Conservation (phyloP, 53 echinoderm and acorn worm species). For the Crossaster papposus region DNA sequence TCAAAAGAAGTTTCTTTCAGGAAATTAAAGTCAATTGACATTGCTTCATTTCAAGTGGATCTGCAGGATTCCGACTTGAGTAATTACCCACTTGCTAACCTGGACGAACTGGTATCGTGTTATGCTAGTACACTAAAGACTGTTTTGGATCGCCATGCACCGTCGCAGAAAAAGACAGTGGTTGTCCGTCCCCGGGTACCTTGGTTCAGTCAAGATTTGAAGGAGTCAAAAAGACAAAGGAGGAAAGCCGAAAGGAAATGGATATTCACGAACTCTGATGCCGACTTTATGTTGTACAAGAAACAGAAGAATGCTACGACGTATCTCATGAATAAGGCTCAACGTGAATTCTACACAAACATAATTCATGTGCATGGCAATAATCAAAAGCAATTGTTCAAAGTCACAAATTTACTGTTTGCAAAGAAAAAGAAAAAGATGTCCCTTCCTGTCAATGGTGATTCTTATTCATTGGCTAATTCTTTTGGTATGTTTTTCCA, state of each 20-base stretch:
- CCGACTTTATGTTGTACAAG: no score
- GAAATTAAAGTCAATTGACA: constrained; percentile 17
- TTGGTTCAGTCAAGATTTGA: constrained; percentile 19
- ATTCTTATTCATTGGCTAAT: no score
- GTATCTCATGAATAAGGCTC: no score
- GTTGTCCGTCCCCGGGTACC: constrained; percentile 22
- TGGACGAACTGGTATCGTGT: constrained; percentile 9
- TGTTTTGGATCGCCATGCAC: constrained; percentile 22
- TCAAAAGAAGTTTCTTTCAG: constrained; percentile 23
- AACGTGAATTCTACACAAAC: no score
- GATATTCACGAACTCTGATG: no score
- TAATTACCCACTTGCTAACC: constrained; percentile 12
- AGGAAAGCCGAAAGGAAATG: constrained; percentile 31
- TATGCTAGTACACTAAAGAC: constrained; percentile 16
- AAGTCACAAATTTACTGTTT: no score
- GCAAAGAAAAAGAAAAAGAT: no score
- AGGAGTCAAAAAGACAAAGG: neutral
- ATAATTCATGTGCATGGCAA: no score
- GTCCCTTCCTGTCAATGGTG: no score
- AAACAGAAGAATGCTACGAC: no score
- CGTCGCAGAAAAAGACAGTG: neutral
- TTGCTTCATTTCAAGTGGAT: constrained; percentile 5
- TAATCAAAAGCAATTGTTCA: no score
- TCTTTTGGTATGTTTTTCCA: no score
- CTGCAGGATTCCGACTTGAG: constrained; percentile 8